Evolutionary conservation across 2,113 vertebrate genomes (phyloP).

Genomic region (Amblyornis subalaris): DNA sequence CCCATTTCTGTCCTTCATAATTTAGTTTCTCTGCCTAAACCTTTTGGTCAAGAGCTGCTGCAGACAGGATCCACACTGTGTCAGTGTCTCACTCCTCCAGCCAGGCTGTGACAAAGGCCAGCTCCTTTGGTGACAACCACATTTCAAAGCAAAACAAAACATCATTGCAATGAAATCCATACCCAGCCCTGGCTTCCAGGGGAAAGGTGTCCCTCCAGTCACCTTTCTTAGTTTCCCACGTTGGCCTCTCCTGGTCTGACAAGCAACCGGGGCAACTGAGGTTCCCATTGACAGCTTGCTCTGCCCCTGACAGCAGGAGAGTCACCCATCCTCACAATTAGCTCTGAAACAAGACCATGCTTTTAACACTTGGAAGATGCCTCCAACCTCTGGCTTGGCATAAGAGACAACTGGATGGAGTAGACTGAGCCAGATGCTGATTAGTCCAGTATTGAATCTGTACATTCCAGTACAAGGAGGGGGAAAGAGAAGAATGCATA

Average conservation of each 20-base stretch:
- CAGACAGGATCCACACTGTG: not conserved
- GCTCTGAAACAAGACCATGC: not conserved
- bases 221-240: fast-evolving
- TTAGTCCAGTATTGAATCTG: not conserved
- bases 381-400: not conserved
- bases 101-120: not conserved
- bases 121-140: not conserved
- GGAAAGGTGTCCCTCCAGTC: not conserved
- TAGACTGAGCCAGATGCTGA: not conserved
- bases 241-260: not conserved
- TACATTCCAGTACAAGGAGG: not conserved
- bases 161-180: not conserved
- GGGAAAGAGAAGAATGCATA: not conserved
- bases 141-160: not conserved
- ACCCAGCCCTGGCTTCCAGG: not conserved
- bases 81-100: not conserved
- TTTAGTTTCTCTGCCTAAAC: not conserved
- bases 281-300: not conserved
- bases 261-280: not conserved
- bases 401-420: not conserved
- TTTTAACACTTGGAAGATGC: not conserved
- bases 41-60: not conserved
- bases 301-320: not conserved
- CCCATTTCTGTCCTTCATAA: not conserved
- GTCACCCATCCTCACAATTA: not conserved